These are phyloP conservation scores for Bombyx mori DNA, from an alignment of 1,140 invertebrate genomes.

Conservation along the genomic window DNA sequence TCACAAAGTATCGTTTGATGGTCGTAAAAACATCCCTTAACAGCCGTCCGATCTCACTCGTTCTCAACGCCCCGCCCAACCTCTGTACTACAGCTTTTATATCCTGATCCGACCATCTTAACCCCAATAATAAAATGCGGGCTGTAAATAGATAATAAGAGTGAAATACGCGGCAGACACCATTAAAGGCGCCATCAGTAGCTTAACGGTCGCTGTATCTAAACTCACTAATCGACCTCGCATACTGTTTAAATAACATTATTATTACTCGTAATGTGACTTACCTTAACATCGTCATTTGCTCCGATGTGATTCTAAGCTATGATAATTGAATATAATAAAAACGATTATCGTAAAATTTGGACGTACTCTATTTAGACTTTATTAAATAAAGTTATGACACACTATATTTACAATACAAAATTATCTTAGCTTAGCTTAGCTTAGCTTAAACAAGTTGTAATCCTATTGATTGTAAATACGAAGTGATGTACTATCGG, in stretches of 20 bases:
- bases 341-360: too few relatives aligned
- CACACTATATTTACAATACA: too few relatives aligned
- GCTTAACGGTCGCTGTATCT: slow-evolving; percentile 51
- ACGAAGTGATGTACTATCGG: too few relatives aligned
- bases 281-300: too few relatives aligned
- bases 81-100: slow-evolving; percentile 56
- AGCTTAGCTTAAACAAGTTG: too few relatives aligned
- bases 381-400: too few relatives aligned
- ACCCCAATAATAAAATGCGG: slow-evolving; percentile 70
- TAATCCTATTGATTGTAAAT: too few relatives aligned
- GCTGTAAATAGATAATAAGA: slow-evolving; percentile 70
- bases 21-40: slow-evolving; percentile 67
- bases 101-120: slow-evolving; percentile 49
- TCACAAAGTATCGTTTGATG: slow-evolving; percentile 67
- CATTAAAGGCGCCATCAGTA: slow-evolving; percentile 60
- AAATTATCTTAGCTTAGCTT: too few relatives aligned
- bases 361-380: too few relatives aligned
- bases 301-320: too few relatives aligned
- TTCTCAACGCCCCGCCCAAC: slow-evolving; percentile 41
- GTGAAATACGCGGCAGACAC: slow-evolving; percentile 52
- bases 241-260: slow-evolving; percentile 49
- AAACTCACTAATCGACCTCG: slow-evolving; percentile 49
- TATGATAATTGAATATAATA: too few relatives aligned
- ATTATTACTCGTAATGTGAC: slow-evolving; percentile 36
- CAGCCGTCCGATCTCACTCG: slow-evolving; percentile 48